Conservation (phyloP, 2,888 invertebrate species). For the Lepetodrilus schrolli region DNA sequence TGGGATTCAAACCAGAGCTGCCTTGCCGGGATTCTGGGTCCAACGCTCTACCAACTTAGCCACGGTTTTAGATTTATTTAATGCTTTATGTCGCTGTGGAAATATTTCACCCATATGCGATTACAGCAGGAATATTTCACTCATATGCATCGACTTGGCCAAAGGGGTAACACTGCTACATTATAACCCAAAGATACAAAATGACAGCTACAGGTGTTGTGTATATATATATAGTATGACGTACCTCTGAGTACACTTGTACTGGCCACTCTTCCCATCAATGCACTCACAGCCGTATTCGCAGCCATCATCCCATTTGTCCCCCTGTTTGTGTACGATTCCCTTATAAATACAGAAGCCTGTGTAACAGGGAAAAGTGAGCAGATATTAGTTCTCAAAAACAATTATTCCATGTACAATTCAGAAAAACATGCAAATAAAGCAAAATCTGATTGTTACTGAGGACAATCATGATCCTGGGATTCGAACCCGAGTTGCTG, state of each 20-base stretch:
- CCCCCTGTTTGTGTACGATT: constrained; percentile 50
- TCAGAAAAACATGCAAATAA: neutral
- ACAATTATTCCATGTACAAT: neutral
- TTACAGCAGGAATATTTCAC: too few relatives aligned
- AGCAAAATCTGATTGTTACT: neutral
- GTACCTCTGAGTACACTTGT: constrained; percentile 61
- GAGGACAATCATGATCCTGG: neutral
- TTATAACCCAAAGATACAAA: too few relatives aligned
- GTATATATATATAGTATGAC: too few relatives aligned
- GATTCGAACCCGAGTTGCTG: neutral
- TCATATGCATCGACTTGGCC: too few relatives aligned
- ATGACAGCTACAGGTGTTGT: too few relatives aligned
- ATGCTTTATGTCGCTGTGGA: too few relatives aligned
- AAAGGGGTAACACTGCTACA: too few relatives aligned
- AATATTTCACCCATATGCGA: too few relatives aligned
- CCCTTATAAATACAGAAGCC: constrained; percentile 59
- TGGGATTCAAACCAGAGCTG: too few relatives aligned
- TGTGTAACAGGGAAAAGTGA: constrained; percentile 31
- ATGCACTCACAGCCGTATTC: constrained; percentile 56
- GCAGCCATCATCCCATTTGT: constrained; percentile 63
- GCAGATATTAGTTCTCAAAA: neutral
- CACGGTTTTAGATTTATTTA: too few relatives aligned
- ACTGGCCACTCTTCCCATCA: constrained; percentile 56
- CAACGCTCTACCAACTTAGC: too few relatives aligned
- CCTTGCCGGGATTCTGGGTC: too few relatives aligned